These are phyloP conservation scores for Cepaea hortensis DNA, from an alignment of 2,888 invertebrate species.

Conservation along the genomic window DNA sequence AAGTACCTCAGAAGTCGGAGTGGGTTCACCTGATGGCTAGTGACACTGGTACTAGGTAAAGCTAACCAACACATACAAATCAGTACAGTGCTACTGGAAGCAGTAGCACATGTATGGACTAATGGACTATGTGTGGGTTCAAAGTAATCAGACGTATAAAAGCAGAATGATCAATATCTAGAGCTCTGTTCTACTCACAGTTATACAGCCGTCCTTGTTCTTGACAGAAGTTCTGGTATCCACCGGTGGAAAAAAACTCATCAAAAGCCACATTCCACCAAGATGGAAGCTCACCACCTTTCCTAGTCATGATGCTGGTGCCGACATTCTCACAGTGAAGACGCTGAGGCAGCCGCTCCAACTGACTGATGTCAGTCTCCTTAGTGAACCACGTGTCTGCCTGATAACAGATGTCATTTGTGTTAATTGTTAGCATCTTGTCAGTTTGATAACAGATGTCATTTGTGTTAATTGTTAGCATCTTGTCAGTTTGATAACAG, in stretches of 20 bases:
- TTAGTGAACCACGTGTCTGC: conserved; percentile 53
- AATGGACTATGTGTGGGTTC: too few species aligned
- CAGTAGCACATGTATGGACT: too few species aligned
- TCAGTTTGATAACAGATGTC: too few species aligned
- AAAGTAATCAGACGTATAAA: too few species aligned
- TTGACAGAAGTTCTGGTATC: conserved; percentile 39
- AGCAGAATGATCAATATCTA: background rate
- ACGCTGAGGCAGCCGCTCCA: conserved; percentile 41
- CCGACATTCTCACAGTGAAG: conserved; percentile 51
- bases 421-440: background rate
- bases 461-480: too few species aligned
- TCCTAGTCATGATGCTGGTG: conserved; percentile 52
- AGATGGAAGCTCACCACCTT: conserved; percentile 49
- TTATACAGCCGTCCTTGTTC: background rate
- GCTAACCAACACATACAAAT: too few species aligned
- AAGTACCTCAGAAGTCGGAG: too few species aligned
- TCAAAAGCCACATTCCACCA: conserved; percentile 55
- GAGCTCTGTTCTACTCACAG: conserved; percentile 20
- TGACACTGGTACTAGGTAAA: too few species aligned
- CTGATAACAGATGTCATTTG: conserved; percentile 27
- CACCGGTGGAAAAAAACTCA: conserved; percentile 49
- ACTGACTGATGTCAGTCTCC: background rate
- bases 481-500: too few species aligned
- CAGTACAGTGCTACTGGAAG: too few species aligned
- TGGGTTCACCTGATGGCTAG: too few species aligned